These are phyloP conservation scores for Sphyrna mokarran DNA, from an alignment of 2,113 vertebrate species.

Conservation along the genomic window DNA sequence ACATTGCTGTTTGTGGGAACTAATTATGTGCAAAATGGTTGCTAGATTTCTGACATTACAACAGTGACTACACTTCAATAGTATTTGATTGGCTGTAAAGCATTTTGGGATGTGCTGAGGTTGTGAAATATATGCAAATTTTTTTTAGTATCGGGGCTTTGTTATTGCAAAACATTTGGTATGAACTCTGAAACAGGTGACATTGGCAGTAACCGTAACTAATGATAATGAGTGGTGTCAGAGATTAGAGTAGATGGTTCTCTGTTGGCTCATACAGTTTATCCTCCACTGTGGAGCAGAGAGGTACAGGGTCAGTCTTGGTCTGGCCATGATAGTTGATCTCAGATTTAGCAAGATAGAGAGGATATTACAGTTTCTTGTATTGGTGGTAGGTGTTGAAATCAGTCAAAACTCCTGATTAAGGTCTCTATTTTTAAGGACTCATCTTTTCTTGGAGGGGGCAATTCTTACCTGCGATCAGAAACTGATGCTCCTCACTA, in stretches of 20 bases:
- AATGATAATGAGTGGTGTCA: too few species aligned
- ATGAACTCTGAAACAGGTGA: too few species aligned
- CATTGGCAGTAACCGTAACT: too few species aligned
- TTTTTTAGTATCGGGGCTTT: too few species aligned
- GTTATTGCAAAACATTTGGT: too few species aligned
- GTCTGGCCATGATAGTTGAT: background rate
- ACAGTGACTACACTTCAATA: background rate
- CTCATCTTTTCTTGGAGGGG: background rate
- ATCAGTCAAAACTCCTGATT: background rate
- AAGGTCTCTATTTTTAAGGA: background rate
- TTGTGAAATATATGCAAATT: too few species aligned
- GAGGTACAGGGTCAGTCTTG: background rate
- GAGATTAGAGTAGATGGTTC: too few species aligned
- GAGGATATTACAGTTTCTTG: background rate
- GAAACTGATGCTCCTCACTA: background rate
- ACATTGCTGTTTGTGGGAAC: background rate
- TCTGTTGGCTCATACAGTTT: too few species aligned
- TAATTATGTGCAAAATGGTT: background rate
- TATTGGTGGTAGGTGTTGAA: background rate
- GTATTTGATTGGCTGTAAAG: background rate
- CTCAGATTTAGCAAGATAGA: background rate
- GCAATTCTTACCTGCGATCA: background rate
- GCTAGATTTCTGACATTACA: background rate
- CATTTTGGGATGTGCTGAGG: background rate
- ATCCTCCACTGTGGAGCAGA: background rate